Evolutionary conservation across 2,888 invertebrate genomes (phyloP).

Genomic region (Amphipyra tragopoginis): DNA sequence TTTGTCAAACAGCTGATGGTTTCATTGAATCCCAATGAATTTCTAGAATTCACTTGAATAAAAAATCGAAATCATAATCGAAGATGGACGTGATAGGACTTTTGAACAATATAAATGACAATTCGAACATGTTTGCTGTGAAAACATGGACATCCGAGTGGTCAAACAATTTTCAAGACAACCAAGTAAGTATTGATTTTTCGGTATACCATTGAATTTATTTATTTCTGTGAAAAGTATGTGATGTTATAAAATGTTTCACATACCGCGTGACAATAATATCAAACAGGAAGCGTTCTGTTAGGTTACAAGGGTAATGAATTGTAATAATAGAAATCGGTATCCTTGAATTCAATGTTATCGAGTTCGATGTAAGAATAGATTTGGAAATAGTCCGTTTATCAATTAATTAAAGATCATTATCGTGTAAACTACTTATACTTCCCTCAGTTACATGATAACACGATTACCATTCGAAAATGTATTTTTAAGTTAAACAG

Average conservation of each 20-base stretch:
- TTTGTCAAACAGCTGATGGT: constrained; percentile 74
- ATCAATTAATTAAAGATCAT: constrained; percentile 41
- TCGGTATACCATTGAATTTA: constrained; percentile 34
- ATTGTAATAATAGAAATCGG: constrained; percentile 55
- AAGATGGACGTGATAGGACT: constrained; percentile 87
- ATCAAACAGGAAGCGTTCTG: constrained; percentile 37
- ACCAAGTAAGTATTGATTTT: constrained; percentile 82
- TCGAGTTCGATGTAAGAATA: constrained; percentile 55
- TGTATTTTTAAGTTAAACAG: background rate
- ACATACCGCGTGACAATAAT: constrained; percentile 2
- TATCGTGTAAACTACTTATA: background rate
- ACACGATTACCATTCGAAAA: background rate
- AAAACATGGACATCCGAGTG: constrained; percentile 87
- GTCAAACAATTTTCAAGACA: constrained; percentile 86
- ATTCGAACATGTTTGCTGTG: constrained; percentile 85
- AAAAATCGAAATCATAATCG: constrained; percentile 47
- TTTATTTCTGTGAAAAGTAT: constrained; percentile 21
- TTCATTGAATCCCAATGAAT: constrained; percentile 58
- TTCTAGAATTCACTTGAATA: constrained; percentile 48
- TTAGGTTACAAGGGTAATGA: constrained; percentile 44
- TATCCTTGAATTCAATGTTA: constrained; percentile 74
- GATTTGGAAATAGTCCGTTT: constrained; percentile 44
- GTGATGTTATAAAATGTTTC: constrained; percentile 4
- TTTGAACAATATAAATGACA: constrained; percentile 84
- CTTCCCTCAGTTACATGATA: background rate